Base-by-base conservation (phyloP, 2,113 vertebrate species). In the Odontesthes bonariensis region DNA sequence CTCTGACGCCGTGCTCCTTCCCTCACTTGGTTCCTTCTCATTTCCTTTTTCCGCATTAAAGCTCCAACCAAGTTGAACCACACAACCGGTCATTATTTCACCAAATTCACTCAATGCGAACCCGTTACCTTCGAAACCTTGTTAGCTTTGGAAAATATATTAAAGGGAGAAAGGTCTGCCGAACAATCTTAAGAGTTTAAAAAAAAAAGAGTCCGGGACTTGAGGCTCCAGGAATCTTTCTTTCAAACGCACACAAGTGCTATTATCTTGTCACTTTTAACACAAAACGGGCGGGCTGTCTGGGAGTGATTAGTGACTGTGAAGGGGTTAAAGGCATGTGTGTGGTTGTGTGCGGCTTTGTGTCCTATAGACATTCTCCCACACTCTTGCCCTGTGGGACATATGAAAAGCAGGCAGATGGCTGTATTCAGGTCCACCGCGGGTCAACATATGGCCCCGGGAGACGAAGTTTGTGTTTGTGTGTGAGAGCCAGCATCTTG, bases 371-470 rank as follows among this genome's bases (percentile, higher is more conserved):
- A 85, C 89, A 92, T 91, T 91, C 89, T 91, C 89, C 84, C 90
- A 90, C 89, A 86, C 87, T 87, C 74, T 49, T 80, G 77, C 87
- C 85, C 89, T 73, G 86, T 84, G 79, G 89, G 89, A 88, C 76
- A 79, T 75, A 86, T 74, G 70, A 81, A 59, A 87, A 77, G 68
- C 85, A 79, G 88, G 88, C 90, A 92, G 91, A 92, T 92, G 91
- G 91, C 86, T 80, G 90, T 56, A 92, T 91, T 92, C 90, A 92
- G 74, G 81, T 84, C 88, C 85, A 83, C 85, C 19, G 20, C 23
- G 12, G 91, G 91, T 90, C 88, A 88, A 90, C 91, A 90, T 90
- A 90, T 91, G 91, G 88, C 86, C 82, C 70, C 51, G 5, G 78
- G 86, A 86, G 88, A 90, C 87, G 33, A 75, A 62, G 84, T 89